Evolutionary conservation across 2,113 vertebrate species (phyloP), one percentile per base, ranked within the genome.

Genomic region (Aphelocoma coerulescens): DNA sequence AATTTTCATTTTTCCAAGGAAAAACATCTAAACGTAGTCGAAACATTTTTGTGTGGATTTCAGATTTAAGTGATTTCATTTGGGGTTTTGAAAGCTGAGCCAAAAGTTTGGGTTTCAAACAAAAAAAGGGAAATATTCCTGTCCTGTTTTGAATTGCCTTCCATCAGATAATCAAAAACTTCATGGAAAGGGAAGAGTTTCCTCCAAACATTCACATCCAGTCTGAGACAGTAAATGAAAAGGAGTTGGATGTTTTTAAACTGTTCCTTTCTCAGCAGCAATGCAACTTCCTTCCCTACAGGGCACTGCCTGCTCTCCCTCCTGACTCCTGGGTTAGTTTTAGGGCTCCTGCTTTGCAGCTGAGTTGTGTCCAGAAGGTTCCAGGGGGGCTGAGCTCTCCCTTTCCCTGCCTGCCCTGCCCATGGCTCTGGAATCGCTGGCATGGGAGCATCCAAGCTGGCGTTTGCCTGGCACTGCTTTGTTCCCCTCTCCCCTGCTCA

Each of bases 121-220:
- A 81, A 80, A 91, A 48, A 85, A 26, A 44, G 2, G 59, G 52
- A 94, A 95, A 82, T 81, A 93, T 88, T 94, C 92, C 74, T 94
- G 62, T 73, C 54, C 74, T 95, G 84, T 67, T 93, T 83, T 73
- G 74, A 93, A 95, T 90, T 90, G 51, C 63, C 48, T 90, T 97
- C 89, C 91, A 66, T 62, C 54, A 90, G 85, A 88, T 74, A 90
- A 80, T 96, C 43, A 73, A 62, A 83, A 77, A 39, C 85, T 86
- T 83, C 66, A 55, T 63, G 82, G 71, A 88, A 73, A 90, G 55
- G 67, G 63, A 93, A 88, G 67, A 90, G 51, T 67, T 92, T 80
- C 46, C 79, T 93, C 59, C 51, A 62, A 74, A 35, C 55, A 43
- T 27, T 84, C 79, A 15, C 67, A 66, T 94, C 67, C 59, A 88